A percentile compares a stretch with the other conserved stretches of the same genome.
Evolutionary conservation across 2,113 vertebrate genomes (phyloP).

Genomic region (Hiodon alosoides): DNA sequence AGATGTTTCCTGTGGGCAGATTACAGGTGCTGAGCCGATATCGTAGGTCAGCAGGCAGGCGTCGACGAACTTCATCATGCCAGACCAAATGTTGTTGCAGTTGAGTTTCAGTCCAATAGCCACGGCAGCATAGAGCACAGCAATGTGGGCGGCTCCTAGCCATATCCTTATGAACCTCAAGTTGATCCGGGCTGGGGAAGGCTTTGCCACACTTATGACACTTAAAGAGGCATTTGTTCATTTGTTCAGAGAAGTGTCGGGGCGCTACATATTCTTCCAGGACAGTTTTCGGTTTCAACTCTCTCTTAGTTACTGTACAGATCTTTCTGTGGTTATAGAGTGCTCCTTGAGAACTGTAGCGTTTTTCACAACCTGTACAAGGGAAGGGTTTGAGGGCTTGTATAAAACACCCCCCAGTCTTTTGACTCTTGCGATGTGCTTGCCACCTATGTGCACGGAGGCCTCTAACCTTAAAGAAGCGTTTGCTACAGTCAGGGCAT

Average conservation of each 20-base stretch:
- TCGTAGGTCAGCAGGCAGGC: conserved; percentile 61
- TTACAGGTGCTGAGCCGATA: conserved; percentile 53
- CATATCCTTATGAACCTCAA: conserved; percentile 51
- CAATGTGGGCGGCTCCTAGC: conserved; percentile 54
- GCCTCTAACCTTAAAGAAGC: conserved; percentile 54
- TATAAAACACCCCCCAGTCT: background rate
- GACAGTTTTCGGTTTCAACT: conserved; percentile 14
- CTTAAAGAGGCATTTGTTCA: conserved; percentile 58
- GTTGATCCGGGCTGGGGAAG: conserved; percentile 55
- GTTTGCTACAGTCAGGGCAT: conserved; percentile 55
- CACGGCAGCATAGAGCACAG: conserved; percentile 65
- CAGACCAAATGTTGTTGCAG: conserved; percentile 66
- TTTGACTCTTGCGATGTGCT: conserved; percentile 43
- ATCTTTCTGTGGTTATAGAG: conserved; percentile 39
- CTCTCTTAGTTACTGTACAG: conserved; percentile 24
- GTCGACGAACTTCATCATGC: conserved; percentile 64
- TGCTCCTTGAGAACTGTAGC: conserved; percentile 33
- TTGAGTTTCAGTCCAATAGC: conserved; percentile 61
- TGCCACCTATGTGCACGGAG: conserved; percentile 64
- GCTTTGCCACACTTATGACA: conserved; percentile 67
- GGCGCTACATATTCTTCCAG: conserved; percentile 25
- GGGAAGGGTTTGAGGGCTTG: conserved; percentile 22
- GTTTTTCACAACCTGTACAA: conserved; percentile 36
- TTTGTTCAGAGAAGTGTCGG: conserved; percentile 26
- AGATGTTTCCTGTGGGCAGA: conserved; percentile 27